Evolutionary conservation across 1,140 invertebrate genomes (phyloP).

Genomic region (Caenorhabditis brenneri): DNA sequence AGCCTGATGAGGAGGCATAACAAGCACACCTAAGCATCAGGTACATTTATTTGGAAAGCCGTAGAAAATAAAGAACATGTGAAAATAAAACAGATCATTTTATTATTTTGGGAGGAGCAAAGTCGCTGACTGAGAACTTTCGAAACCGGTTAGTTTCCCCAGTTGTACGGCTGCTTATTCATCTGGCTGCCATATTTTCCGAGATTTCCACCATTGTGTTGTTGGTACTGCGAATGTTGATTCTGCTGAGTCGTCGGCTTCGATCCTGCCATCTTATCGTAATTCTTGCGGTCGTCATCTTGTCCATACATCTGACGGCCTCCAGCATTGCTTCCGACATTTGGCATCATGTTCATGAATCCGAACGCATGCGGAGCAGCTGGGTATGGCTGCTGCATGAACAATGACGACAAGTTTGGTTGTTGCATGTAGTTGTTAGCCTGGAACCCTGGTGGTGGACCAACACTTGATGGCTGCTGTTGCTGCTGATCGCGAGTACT

Average conservation of each 20-base stretch:
- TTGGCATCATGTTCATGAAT: slow-evolving; percentile 44
- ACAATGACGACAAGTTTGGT: slow-evolving; percentile 21
- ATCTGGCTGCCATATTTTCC: slow-evolving; percentile 24
- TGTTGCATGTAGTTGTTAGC: slow-evolving; percentile 32
- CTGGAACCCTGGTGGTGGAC: slow-evolving; percentile 41
- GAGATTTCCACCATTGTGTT: slow-evolving; percentile 35
- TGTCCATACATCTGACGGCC: slow-evolving; percentile 45
- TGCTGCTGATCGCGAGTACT: slow-evolving; percentile 24
- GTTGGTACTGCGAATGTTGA: slow-evolving; percentile 24
- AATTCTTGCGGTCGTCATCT: slow-evolving; percentile 44
- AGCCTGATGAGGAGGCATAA: slow-evolving; percentile 11
- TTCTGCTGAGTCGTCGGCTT: slow-evolving; percentile 18
- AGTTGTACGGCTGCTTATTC: slow-evolving; percentile 40
- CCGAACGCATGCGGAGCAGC: slow-evolving; percentile 4
- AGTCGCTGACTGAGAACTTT: slow-evolving; percentile 49
- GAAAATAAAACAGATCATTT: slow-evolving; percentile 44
- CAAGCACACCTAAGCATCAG: not conserved
- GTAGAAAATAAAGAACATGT: slow-evolving; percentile 36
- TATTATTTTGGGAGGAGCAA: slow-evolving; percentile 44
- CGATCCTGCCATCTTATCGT: slow-evolving; percentile 40
- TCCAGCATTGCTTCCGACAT: slow-evolving; percentile 27
- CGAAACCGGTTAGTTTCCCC: slow-evolving; percentile 46
- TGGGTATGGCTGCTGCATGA: slow-evolving; percentile 43
- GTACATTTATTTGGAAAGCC: slow-evolving; percentile 43
- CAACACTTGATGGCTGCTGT: slow-evolving; percentile 39